Evolutionary conservation across 2,888 invertebrate species (phyloP).

Genomic region (Apomyelois bistriatella): DNA sequence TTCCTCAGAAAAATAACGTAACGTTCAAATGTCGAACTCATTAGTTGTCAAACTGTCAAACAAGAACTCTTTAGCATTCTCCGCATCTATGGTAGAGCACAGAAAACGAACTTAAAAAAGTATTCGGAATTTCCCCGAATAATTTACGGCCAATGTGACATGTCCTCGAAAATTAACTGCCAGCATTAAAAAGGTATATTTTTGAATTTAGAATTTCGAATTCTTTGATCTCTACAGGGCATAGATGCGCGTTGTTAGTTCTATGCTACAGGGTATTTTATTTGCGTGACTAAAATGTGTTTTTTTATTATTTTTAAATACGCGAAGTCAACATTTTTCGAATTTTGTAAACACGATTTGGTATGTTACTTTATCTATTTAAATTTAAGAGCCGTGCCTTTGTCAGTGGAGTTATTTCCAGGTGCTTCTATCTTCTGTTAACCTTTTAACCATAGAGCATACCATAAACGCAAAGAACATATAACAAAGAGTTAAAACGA

Average conservation of each 20-base stretch:
- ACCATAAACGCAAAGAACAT: neutral
- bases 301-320: no score
- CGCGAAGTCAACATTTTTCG: no score
- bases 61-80: neutral
- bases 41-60: conserved; percentile 5
- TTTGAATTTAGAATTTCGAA: neutral
- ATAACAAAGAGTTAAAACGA: neutral
- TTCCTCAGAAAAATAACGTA: neutral
- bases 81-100: neutral
- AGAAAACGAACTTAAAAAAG: neutral
- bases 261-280: no score
- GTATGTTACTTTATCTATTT: no score
- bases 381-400: no score
- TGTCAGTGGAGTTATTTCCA: no score
- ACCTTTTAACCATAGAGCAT: no score
- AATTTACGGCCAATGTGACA: neutral
- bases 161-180: neutral
- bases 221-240: neutral
- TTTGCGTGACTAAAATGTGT: no score
- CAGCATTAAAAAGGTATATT: neutral
- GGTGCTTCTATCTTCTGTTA: no score
- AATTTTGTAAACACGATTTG: no score
- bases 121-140: neutral
- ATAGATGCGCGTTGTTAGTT: no score
- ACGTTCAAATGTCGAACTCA: neutral